These are phyloP conservation scores for Nymphalis urticae DNA, from an alignment of 2,888 invertebrate genomes.

Conservation along the genomic window DNA sequence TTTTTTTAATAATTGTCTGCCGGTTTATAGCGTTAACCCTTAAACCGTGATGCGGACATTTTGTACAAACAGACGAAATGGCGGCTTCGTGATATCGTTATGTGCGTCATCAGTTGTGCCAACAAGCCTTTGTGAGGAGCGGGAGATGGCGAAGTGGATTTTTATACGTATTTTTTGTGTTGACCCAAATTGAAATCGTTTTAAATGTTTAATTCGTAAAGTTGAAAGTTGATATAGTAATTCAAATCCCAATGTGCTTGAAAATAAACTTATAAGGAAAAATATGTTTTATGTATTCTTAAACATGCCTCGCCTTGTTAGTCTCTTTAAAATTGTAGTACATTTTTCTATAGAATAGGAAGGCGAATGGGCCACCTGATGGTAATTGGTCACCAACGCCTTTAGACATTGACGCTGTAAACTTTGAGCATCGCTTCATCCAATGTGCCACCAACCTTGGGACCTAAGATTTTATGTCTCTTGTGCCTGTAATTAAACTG, in stretches of 20 bases:
- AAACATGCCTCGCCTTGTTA: too few relatives aligned
- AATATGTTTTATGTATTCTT: too few relatives aligned
- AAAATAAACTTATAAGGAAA: not conserved
- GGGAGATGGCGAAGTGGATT: conserved; percentile 17
- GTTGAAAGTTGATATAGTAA: not conserved
- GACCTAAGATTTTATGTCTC: too few relatives aligned
- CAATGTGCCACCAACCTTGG: too few relatives aligned
- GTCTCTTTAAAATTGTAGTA: too few relatives aligned
- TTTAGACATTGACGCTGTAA: too few relatives aligned
- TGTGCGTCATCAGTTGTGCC: conserved; percentile 41
- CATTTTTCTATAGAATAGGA: too few relatives aligned
- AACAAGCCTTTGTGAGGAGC: conserved; percentile 41
- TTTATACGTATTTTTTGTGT: conserved; percentile 31
- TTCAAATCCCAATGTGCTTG: not conserved
- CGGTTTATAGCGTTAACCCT: conserved; percentile 38
- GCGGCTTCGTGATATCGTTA: conserved; percentile 38
- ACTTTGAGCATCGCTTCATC: too few relatives aligned
- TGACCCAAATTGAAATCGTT: conserved; percentile 35
- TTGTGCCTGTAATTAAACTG: too few relatives aligned
- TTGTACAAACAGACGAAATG: conserved; percentile 47
- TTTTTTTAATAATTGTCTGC: too few relatives aligned
- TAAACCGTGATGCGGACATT: conserved; percentile 44
- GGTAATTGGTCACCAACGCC: too few relatives aligned
- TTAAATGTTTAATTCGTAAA: conserved; percentile 13
- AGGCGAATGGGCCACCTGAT: too few relatives aligned